Evolutionary conservation across 2,113 vertebrate genomes (phyloP), one percentile per base, ranked within the genome.

Genomic region (Psettodes erumei): DNA sequence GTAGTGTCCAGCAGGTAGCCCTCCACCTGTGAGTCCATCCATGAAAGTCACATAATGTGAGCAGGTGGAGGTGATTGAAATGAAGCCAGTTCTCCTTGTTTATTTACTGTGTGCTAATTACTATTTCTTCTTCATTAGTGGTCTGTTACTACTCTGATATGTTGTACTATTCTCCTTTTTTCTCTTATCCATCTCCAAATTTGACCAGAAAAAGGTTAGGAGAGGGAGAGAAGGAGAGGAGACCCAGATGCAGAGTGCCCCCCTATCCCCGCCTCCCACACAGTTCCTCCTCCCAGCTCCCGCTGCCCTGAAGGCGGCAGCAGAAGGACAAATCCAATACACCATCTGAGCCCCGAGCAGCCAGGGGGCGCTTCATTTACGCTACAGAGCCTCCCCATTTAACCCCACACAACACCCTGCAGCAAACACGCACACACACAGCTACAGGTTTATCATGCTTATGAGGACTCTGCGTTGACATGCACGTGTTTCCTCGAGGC

Each of bases 301-400:
- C 25, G n/a, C 13, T 60, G 76, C 81, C 88, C 79, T 19, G 59
- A 47, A 85, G 86, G 86, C 65, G 1, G 56, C 77, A 75, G 84
- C 88, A 90, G 75, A 85, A 69, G 77, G 80, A 72, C 69, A 16
- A 87, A 85, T 18, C 62, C 61, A 86, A 83, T 25, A n/a, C 65
- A 75, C 88, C 88, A 88, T 88, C 59, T 88, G 88, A 90, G 58
- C 84, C 77, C 38, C 0, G 38, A 79, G 69, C 53, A 63, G 79
- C 82, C 72, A 10, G 77, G 60, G 51, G 86, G 54, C 37, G 25
- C 65, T 80, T 88, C 82, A 78, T 87, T 88, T 74, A 85, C 65
- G 80, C 88, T 79, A 75, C 82, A 88, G 84, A 84, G 81, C 81
- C 28, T 84, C 83, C 69, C 66, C 72, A 58, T 84, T 81, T 84